Base-by-base conservation (phyloP, 2,113 vertebrate species). In the Etheostoma cragini region DNA sequence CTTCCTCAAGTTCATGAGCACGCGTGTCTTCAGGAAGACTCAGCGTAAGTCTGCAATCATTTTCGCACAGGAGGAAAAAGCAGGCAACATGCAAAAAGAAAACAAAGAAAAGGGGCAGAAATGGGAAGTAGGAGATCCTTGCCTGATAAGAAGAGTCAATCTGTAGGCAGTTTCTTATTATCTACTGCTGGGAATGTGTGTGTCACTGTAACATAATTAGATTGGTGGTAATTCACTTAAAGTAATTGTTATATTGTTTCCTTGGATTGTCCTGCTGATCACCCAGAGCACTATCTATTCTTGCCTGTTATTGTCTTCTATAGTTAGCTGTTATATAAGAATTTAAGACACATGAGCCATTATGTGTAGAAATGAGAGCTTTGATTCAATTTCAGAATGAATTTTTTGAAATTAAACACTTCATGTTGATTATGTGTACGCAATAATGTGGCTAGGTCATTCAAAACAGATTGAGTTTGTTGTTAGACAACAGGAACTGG, bases 1-100 rank as follows among this genome's bases (percentile, higher is more conserved):
- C 89, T 99, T 99, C 95, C 96, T 99, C 60, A 99, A 98, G 92
- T 99, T 99, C 93, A 99, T 99, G 98, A 99, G 96, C 94, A 94
- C 96, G 56, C 95, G 95, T 76, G 98, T 99, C 89, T 99, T 99
- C 95, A 97, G 97, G 93, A 99, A 98, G 94, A 95, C 94, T 89
- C 97, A 98, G 78, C 95, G 98, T 99, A 96, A 97, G 96, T 93
- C 81, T 49, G 47, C 30, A 26, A 58, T 73, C 21, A 1, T 6
- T 3, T 21, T 58, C 57, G 10, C 54, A 26, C 19, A 26, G n/a
- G 22, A 26, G 30, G 13, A 5, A 45, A 42, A 22, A 24, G 21
- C 15, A 13, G 22, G 1, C 8, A n/a, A 8, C 46, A 4, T 21
- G 2, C 22, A 17, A n/a, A 45, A 22, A 50, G 5, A 63, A 58